Evolutionary conservation across 2,797 vertebrate genomes (phyloP).

Genomic region (Poeciliopsis paucimaculata): DNA sequence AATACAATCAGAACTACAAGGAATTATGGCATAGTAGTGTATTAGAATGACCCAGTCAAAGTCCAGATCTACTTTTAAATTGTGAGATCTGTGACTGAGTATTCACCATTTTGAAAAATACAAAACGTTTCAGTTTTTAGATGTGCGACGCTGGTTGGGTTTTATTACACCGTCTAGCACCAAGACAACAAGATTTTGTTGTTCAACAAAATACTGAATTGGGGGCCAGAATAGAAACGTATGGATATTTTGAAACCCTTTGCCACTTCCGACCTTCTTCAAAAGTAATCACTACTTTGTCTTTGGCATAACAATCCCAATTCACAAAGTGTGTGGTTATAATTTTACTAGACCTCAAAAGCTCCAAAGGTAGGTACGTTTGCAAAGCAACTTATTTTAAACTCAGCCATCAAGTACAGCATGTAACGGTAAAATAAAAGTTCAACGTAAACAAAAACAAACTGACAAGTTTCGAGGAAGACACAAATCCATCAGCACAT

Average conservation of each 20-base stretch:
- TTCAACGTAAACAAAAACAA: conserved; percentile 32
- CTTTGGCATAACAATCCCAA: neutral
- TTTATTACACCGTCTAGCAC: neutral
- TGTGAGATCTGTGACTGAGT: neutral
- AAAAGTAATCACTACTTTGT: neutral
- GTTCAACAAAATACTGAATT: neutral
- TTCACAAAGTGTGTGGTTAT: neutral
- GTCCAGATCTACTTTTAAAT: neutral
- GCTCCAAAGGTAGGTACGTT: neutral
- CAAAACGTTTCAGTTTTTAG: neutral
- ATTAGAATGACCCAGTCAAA: neutral
- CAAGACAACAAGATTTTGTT: neutral
- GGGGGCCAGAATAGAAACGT: neutral
- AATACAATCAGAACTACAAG: neutral
- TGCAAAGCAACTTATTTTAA: neutral
- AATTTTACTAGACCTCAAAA: neutral
- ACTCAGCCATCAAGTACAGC: neutral
- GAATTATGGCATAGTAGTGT: neutral
- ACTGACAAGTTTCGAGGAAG: conserved; percentile 17
- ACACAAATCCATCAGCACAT: conserved; percentile 25
- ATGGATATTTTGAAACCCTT: neutral
- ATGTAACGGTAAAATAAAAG: conserved; percentile 5
- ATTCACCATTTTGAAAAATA: neutral
- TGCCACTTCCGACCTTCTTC: neutral
- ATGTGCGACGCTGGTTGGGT: neutral